Percentiles rank a stretch among this genome's conserved stretches.
phyloP scores from a whole-genome alignment of 2,113 vertebrate genomes.

The Stomatorhinus ivindoensis region DNA sequence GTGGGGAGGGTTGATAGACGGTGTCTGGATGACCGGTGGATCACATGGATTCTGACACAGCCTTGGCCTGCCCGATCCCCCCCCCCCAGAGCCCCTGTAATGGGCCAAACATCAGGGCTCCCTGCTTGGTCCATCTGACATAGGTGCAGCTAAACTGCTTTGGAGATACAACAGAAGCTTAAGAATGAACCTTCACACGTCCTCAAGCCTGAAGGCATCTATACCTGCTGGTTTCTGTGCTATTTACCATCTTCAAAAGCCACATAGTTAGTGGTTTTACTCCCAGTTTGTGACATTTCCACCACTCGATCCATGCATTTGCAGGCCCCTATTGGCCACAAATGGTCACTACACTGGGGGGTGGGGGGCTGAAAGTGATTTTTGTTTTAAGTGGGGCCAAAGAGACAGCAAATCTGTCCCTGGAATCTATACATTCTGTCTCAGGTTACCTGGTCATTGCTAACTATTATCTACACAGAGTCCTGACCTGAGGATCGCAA shows the following conservation, averaged over 20 bases:
- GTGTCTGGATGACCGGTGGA: background rate
- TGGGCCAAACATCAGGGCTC: background rate
- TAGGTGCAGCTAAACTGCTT: background rate
- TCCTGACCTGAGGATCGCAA: background rate
- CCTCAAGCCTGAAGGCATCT: background rate
- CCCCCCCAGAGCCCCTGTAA: background rate
- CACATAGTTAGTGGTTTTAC: background rate
- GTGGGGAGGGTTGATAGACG: background rate
- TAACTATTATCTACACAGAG: background rate
- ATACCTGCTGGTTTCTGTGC: background rate
- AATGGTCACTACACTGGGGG: background rate
- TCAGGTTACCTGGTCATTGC: background rate
- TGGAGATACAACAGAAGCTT: background rate
- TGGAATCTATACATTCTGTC: background rate
- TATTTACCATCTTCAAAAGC: background rate
- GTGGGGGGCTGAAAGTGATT: background rate
- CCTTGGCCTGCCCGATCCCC: background rate
- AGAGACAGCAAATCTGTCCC: background rate
- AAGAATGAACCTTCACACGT: background rate
- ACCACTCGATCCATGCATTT: background rate
- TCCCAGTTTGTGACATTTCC: background rate
- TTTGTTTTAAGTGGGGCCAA: background rate
- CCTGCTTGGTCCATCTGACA: background rate
- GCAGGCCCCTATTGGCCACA: background rate
- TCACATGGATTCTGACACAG: background rate